Percentiles rank a stretch among this genome's conserved stretches.
phyloP scores from a whole-genome alignment of 2,888 invertebrate species.

The Drosophila villosipedis region DNA sequence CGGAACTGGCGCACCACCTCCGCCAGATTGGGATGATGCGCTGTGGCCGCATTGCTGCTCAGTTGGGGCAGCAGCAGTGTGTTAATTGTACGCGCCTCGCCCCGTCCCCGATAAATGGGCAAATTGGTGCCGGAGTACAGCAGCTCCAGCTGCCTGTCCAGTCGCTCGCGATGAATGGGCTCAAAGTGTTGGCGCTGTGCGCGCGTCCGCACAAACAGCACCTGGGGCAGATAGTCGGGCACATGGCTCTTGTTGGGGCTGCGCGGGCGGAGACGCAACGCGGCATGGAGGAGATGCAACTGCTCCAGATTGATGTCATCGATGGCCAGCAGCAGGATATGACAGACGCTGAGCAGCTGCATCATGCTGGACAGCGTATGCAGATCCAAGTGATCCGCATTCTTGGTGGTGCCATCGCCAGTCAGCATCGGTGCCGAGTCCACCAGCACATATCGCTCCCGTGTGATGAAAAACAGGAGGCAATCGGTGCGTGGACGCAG shows the following conservation, averaged over 20 bases:
- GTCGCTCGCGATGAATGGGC: constrained; percentile 83
- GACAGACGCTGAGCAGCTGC: constrained; percentile 95
- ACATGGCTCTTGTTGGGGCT: constrained; percentile 81
- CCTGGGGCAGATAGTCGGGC: constrained; percentile 91
- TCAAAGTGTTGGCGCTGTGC: constrained; percentile 91
- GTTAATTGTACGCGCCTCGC: constrained; percentile 52
- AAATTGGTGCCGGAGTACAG: constrained; percentile 78
- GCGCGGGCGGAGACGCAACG: constrained; percentile 85
- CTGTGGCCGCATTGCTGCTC: constrained; percentile 35
- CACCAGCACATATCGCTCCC: constrained; percentile 92
- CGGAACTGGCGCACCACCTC: constrained; percentile 60
- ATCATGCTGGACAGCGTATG: constrained; percentile 87
- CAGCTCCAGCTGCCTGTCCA: constrained; percentile 71
- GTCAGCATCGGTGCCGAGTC: constrained; percentile 92
- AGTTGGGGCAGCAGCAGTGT: constrained; percentile 53
- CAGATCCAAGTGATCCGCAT: constrained; percentile 88
- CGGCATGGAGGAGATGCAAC: constrained; percentile 87
- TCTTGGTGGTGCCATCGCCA: constrained; percentile 87
- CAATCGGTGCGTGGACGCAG: constrained; percentile 86
- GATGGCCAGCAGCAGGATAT: constrained; percentile 94
- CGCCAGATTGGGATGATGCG: constrained; percentile 40
- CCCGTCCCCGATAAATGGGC: constrained; percentile 58
- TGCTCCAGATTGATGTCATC: constrained; percentile 95
- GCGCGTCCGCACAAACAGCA: constrained; percentile 93
- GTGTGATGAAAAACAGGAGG: constrained; percentile 90